A percentile compares a stretch with the other conserved stretches of the same genome.
Conservation (phyloP, 1,140 invertebrate species). For the Druon quercuslanigerum region DNA sequence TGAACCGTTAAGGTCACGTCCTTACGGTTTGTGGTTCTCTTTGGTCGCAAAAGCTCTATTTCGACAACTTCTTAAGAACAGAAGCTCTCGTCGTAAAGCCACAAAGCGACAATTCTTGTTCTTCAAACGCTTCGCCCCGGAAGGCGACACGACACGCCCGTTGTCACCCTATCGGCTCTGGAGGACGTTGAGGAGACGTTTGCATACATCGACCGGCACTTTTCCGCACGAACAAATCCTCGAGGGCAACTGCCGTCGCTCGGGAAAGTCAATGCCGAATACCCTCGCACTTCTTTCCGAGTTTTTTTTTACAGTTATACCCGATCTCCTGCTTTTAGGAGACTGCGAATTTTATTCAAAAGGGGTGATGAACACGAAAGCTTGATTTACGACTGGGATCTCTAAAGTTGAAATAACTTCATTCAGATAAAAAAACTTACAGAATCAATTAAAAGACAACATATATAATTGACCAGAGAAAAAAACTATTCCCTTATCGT, state of each 20-base stretch:
- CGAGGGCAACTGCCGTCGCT: constrained; percentile 31
- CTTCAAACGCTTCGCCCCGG: constrained; percentile 37
- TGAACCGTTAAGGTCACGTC: constrained; percentile 42
- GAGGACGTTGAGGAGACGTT: constrained; percentile 68
- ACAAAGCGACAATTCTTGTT: constrained; percentile 64
- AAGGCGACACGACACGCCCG: constrained; percentile 64
- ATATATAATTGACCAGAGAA: background rate
- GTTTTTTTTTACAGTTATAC: constrained; percentile 10
- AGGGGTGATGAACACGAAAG: background rate
- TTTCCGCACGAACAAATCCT: constrained; percentile 74
- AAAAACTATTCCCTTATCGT: background rate
- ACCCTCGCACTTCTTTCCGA: background rate
- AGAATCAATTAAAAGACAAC: background rate
- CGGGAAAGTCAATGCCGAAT: constrained; percentile 38
- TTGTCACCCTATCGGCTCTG: constrained; percentile 74
- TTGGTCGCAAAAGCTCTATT: background rate
- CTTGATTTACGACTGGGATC: constrained; percentile 14
- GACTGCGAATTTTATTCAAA: constrained; percentile 19
- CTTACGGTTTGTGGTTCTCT: background rate
- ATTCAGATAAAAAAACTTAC: background rate
- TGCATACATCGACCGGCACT: constrained; percentile 74
- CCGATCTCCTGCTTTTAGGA: constrained; percentile 8
- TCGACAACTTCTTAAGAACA: background rate
- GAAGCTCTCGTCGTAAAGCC: background rate
- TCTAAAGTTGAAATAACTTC: background rate